phyloP scores from a whole-genome alignment of 2,888 invertebrate genomes.

The Orchesellides sinensis region DNA sequence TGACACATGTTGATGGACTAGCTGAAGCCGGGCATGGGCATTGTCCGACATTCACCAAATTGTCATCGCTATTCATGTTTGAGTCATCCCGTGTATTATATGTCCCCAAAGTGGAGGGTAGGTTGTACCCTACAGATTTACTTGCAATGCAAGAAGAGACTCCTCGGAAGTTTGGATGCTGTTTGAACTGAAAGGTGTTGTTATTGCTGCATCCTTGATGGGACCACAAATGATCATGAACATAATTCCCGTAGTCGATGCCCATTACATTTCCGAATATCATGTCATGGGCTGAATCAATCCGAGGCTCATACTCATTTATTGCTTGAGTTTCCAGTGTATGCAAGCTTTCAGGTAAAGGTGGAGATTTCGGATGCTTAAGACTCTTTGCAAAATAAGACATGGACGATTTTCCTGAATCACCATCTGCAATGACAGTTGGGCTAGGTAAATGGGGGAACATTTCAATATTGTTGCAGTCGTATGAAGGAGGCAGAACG shows the following conservation, averaged over 20 bases:
- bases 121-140: slow-evolving; percentile 33
- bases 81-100: neutral
- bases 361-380: neutral
- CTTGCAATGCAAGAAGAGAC: neutral
- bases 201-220: slow-evolving; percentile 4
- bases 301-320: slow-evolving; percentile 39
- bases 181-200: slow-evolving; percentile 1
- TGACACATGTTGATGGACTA: neutral
- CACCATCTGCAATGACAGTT: neutral
- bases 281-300: slow-evolving; percentile 59
- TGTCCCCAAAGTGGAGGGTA: neutral
- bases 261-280: slow-evolving; percentile 63
- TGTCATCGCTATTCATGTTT: neutral
- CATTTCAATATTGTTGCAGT: slow-evolving; percentile 54
- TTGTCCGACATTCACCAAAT: neutral
- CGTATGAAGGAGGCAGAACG: neutral
- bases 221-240: slow-evolving; percentile 51
- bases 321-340: slow-evolving; percentile 54
- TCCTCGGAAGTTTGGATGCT: neutral
- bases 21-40: neutral
- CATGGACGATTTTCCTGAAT: neutral
- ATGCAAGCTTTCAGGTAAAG: neutral
- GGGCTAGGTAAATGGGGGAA: slow-evolving; percentile 28
- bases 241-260: slow-evolving; percentile 45
- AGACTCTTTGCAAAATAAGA: neutral